Evolutionary conservation across 2,797 vertebrate genomes (phyloP).

Genomic region (Labroides dimidiatus): DNA sequence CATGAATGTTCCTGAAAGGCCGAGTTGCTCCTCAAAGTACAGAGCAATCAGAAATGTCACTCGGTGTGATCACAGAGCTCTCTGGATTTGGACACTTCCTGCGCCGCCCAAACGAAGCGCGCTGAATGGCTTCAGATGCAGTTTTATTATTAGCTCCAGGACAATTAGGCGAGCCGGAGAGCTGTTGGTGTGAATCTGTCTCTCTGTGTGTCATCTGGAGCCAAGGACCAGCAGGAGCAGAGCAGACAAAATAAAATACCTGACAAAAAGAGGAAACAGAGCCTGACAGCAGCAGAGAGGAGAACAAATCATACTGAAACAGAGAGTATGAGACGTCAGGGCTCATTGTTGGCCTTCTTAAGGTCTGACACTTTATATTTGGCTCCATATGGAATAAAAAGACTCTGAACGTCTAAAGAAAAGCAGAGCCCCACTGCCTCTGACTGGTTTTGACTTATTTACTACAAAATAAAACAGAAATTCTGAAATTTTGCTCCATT

Average conservation of each 20-base stretch:
- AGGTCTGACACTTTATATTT: not conserved
- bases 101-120: conserved; percentile 14
- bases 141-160: conserved; percentile 60
- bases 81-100: conserved; percentile 5
- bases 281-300: conserved; percentile 25
- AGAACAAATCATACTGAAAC: not conserved
- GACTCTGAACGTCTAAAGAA: no score
- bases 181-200: conserved; percentile 52
- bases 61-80: conserved; percentile 6
- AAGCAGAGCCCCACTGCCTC: no score
- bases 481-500: no score
- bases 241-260: conserved; percentile 81
- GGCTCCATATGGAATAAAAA: not conserved
- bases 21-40: conserved; percentile 42
- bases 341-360: not conserved
- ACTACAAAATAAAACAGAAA: no score
- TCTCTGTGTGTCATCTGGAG: conserved; percentile 60
- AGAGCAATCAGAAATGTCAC: not conserved
- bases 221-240: conserved; percentile 46
- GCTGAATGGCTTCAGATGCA: conserved; percentile 36
- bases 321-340: not conserved
- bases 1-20: conserved; percentile 12
- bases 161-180: conserved; percentile 62
- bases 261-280: conserved; percentile 52
- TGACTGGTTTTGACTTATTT: no score